A percentile compares a stretch with the other conserved stretches of the same genome.
Evolutionary conservation across 2,888 invertebrate genomes (phyloP).

Genomic region (Megamerina dolium): DNA sequence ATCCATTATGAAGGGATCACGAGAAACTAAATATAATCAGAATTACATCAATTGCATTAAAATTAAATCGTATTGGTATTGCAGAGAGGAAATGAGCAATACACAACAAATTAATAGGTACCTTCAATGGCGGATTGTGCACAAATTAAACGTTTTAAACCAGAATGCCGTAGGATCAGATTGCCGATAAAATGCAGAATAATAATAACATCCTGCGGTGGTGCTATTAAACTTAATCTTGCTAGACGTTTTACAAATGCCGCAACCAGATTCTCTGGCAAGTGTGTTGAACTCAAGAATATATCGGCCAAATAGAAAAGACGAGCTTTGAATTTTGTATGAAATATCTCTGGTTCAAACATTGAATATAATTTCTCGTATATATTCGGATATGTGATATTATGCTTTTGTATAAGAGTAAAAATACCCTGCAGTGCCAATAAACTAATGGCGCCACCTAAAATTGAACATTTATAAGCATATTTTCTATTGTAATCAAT

Average conservation of each 20-base stretch:
- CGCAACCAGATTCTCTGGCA: conserved; percentile 85
- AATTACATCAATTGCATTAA: too few relatives aligned
- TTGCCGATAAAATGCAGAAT: conserved; percentile 81
- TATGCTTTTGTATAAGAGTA: conserved; percentile 81
- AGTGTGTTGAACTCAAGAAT: conserved; percentile 87
- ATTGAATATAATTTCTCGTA: conserved; percentile 92
- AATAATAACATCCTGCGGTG: conserved; percentile 69
- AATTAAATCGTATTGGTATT: too few relatives aligned
- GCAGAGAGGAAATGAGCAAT: too few relatives aligned
- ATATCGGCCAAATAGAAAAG: conserved; percentile 84
- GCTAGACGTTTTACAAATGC: conserved; percentile 88
- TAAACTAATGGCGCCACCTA: conserved; percentile 81
- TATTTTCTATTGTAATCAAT: neutral
- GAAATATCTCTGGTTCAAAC: conserved; percentile 86
- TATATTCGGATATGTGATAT: conserved; percentile 92
- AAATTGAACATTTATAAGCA: conserved; percentile 15
- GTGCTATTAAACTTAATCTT: conserved; percentile 75
- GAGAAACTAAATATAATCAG: conserved; percentile 24
- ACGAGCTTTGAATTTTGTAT: conserved; percentile 81
- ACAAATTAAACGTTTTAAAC: conserved; percentile 63
- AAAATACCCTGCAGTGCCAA: conserved; percentile 89
- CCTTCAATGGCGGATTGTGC: conserved; percentile 50
- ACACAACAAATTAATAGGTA: conserved; percentile 17
- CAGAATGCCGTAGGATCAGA: conserved; percentile 77
- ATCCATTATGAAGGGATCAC: conserved; percentile 80